Conservation (phyloP, 2,797 vertebrate genomes). For the Microcaecilia unicolor region DNA sequence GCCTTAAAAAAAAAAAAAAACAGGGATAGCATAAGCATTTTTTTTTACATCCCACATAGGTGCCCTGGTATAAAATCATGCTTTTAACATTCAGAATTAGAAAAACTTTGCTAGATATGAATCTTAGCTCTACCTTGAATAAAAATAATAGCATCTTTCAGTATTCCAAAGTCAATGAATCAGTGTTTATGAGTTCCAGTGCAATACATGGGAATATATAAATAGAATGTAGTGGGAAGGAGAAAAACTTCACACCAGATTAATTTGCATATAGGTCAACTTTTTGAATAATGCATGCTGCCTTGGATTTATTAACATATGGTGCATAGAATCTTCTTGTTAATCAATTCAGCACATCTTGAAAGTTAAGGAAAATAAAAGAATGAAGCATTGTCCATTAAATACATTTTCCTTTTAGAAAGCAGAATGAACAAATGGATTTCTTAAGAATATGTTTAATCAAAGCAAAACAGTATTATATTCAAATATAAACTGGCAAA, state of each 20-base stretch:
- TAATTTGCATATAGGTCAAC: conserved; percentile 11
- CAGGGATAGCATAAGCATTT: no score
- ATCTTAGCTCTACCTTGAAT: background rate
- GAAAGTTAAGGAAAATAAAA: conserved; percentile 3
- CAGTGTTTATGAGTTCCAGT: accelerated
- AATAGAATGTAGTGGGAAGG: conserved; percentile 1
- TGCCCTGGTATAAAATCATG: no score
- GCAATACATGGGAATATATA: background rate
- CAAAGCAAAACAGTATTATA: background rate
- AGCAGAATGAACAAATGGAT: background rate
- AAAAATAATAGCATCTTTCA: background rate
- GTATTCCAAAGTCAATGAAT: background rate
- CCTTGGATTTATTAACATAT: background rate
- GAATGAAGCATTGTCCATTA: background rate
- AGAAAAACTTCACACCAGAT: conserved; percentile 7
- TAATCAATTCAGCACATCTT: conserved; percentile 9
- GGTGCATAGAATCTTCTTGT: conserved; percentile 1
- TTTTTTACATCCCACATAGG: no score
- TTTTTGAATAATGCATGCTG: conserved; percentile 11
- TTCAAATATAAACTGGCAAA: background rate
- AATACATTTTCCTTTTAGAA: background rate
- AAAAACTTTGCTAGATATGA: background rate
- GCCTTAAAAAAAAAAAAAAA: no score
- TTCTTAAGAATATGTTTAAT: background rate
- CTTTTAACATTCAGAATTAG: no score